phyloP scores from a whole-genome alignment of 1,140 invertebrate species.

The Daktulosphaira vitifoliae region DNA sequence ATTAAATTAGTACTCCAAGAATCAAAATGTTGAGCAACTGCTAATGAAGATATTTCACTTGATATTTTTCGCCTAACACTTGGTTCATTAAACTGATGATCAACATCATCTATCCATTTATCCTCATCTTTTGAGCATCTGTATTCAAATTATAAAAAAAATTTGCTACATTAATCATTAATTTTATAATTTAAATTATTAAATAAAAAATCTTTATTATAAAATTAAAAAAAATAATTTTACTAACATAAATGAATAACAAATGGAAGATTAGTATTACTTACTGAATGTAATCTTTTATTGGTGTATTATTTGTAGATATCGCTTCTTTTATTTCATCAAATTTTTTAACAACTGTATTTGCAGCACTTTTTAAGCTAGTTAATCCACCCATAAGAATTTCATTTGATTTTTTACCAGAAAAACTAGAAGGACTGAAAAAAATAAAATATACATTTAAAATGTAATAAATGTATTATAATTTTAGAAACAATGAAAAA shows the following conservation, averaged over 20 bases:
- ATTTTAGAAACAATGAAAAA: background rate
- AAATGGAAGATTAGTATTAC: too few species aligned
- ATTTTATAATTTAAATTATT: too few species aligned
- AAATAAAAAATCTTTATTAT: slow-evolving; percentile 1
- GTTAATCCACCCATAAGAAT: slow-evolving; percentile 74
- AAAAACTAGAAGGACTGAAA: slow-evolving; percentile 67
- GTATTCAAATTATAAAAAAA: too few species aligned
- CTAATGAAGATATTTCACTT: slow-evolving; percentile 40
- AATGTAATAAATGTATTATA: background rate
- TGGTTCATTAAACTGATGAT: slow-evolving; percentile 1
- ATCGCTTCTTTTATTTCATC: slow-evolving; percentile 90
- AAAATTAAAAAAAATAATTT: background rate
- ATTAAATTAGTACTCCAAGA: slow-evolving; percentile 40
- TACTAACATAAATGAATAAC: too few species aligned
- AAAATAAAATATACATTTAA: slow-evolving; percentile 26
- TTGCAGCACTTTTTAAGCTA: slow-evolving; percentile 76
- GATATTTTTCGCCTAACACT: slow-evolving; percentile 39
- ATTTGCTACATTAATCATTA: too few species aligned
- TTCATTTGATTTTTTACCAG: slow-evolving; percentile 79
- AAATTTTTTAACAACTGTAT: slow-evolving; percentile 75
- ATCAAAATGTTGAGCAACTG: slow-evolving; percentile 39
- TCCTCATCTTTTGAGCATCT: slow-evolving; percentile 24
- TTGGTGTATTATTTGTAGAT: slow-evolving; percentile 72
- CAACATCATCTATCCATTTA: slow-evolving; percentile 20
- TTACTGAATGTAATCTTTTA: slow-evolving; percentile 51